Percentiles rank a stretch among this genome's conserved stretches.
These are phyloP conservation scores for Strigamia maritima DNA, from an alignment of 2,888 invertebrate species.

Conservation along the genomic window DNA sequence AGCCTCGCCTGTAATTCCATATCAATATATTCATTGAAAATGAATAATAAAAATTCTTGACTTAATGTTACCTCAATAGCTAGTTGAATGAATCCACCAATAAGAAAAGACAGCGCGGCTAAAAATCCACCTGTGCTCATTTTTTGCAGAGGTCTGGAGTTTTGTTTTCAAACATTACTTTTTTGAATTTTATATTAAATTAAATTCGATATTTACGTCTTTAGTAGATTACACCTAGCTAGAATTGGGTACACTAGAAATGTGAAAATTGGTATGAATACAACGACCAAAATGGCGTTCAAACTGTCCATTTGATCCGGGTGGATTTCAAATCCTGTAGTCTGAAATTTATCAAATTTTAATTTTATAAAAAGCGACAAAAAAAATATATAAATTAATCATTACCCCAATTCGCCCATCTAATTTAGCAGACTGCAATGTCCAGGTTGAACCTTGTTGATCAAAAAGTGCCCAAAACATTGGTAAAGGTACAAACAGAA, in stretches of 20 bases:
- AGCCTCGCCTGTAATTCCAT: not conserved
- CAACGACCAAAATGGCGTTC: conserved; percentile 22
- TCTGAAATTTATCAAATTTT: not conserved
- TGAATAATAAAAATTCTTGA: not conserved
- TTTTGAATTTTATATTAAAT: conserved; percentile 46
- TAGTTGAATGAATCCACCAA: conserved; percentile 56
- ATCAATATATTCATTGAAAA: not conserved
- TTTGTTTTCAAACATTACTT: not conserved
- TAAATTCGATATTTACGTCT: conserved; percentile 45
- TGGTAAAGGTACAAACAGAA: conserved; percentile 55
- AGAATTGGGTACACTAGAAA: conserved; percentile 54
- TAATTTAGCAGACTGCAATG: conserved; percentile 54
- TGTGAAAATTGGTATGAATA: conserved; percentile 46
- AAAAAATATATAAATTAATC: not conserved
- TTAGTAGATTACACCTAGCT: conserved; percentile 50
- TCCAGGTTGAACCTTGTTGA: conserved; percentile 56
- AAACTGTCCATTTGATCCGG: conserved; percentile 51
- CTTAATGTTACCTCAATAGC: conserved; percentile 50
- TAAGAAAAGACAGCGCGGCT: conserved; percentile 55
- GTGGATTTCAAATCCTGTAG: conserved; percentile 46
- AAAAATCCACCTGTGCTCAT: conserved; percentile 57
- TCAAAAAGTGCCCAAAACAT: conserved; percentile 60
- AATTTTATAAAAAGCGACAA: not conserved
- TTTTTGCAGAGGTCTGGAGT: conserved; percentile 54
- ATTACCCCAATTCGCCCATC: conserved; percentile 46